These are phyloP conservation scores for Andrena bicolor DNA, from an alignment of 2,888 invertebrate species.

Conservation along the genomic window DNA sequence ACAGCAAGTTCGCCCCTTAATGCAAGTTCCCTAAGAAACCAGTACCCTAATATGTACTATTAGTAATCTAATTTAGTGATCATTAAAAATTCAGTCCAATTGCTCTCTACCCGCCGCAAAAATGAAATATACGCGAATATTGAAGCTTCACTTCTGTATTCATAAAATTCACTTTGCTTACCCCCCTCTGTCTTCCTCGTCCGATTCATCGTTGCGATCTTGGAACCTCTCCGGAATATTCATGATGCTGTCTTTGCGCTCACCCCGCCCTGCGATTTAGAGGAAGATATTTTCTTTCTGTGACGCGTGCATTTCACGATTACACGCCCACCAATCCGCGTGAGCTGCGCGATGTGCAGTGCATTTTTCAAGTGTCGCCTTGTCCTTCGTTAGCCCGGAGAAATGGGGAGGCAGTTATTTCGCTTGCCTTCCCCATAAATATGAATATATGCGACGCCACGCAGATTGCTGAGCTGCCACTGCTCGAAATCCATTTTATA, in stretches of 20 bases:
- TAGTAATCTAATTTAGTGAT: no score
- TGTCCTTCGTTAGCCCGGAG: background rate
- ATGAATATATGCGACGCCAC: slow-evolving; percentile 10
- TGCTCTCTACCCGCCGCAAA: no score
- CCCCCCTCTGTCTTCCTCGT: slow-evolving; percentile 85
- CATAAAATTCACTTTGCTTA: slow-evolving; percentile 62
- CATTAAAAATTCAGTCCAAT: no score
- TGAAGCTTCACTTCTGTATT: background rate
- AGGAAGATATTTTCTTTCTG: slow-evolving; percentile 58
- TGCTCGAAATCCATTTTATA: slow-evolving; percentile 24
- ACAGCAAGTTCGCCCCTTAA: no score
- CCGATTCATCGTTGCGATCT: slow-evolving; percentile 87
- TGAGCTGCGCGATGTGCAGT: background rate
- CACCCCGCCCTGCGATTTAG: slow-evolving; percentile 83
- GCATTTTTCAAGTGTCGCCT: background rate
- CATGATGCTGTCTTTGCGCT: slow-evolving; percentile 87
- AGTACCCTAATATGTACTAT: no score
- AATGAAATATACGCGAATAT: background rate
- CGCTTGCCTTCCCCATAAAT: background rate
- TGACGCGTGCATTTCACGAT: slow-evolving; percentile 29
- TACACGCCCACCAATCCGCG: slow-evolving; percentile 32
- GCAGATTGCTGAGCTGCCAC: slow-evolving; percentile 31
- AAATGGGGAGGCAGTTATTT: background rate
- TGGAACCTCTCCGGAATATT: slow-evolving; percentile 86
- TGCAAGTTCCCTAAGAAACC: no score